Conservation (phyloP, 1,140 invertebrate genomes). For the Zaprionus vittiger region DNA sequence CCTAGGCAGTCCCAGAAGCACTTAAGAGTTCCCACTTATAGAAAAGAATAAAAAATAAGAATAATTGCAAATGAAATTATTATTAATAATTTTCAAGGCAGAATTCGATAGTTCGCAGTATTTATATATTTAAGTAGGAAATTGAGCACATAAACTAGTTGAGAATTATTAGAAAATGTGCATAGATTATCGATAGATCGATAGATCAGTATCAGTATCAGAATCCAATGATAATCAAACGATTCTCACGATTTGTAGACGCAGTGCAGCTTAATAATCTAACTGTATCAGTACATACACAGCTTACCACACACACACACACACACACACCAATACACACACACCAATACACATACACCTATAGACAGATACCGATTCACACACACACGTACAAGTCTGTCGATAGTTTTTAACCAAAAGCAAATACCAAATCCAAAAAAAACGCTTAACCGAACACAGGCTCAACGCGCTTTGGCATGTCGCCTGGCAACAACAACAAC, state of each 20-base stretch:
- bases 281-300: slow-evolving; percentile 37
- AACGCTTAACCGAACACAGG: slow-evolving; percentile 82
- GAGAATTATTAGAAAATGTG: background rate
- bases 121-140: background rate
- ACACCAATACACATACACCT: slow-evolving; percentile 27
- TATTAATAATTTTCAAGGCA: background rate
- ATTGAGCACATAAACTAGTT: background rate
- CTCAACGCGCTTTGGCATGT: slow-evolving; percentile 81
- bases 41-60: background rate
- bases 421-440: slow-evolving; percentile 49
- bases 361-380: slow-evolving; percentile 12
- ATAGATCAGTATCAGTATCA: background rate
- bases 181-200: background rate
- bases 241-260: slow-evolving; percentile 1
- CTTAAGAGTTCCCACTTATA: background rate
- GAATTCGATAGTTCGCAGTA: background rate
- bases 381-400: slow-evolving; percentile 43
- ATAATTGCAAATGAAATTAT: background rate
- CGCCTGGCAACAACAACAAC: slow-evolving; percentile 56
- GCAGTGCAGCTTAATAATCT: slow-evolving; percentile 19
- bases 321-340: slow-evolving; percentile 5
- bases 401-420: slow-evolving; percentile 70
- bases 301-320: slow-evolving; percentile 34
- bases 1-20: background rate
- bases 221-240: background rate